These are phyloP conservation scores for Ypsolopha scabrella DNA, from an alignment of 2,888 invertebrate genomes.

Conservation along the genomic window DNA sequence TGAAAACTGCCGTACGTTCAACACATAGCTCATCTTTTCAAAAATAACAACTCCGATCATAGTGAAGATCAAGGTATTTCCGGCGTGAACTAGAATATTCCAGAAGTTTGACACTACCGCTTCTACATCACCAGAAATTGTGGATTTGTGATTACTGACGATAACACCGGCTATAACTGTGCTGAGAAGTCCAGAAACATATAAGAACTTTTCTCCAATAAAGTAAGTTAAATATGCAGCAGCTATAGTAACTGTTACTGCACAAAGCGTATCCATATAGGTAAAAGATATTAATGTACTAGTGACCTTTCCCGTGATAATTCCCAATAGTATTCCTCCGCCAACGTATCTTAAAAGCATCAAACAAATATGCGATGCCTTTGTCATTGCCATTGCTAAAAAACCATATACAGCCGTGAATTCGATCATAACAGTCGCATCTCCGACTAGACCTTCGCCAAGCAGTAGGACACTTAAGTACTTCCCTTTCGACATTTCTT, in stretches of 20 bases:
- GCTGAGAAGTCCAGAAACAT: constrained; percentile 48
- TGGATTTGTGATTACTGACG: constrained; percentile 44
- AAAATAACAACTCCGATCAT: constrained; percentile 73
- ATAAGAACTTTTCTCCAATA: constrained; percentile 52
- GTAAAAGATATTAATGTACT: constrained; percentile 38
- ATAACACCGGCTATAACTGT: constrained; percentile 47
- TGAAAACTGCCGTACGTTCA: constrained; percentile 43
- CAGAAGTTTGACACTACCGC: constrained; percentile 41
- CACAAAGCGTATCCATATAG: constrained; percentile 47
- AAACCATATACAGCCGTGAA: constrained; percentile 49
- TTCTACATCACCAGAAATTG: constrained; percentile 50
- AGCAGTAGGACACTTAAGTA: constrained; percentile 45
- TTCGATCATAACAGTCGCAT: constrained; percentile 51
- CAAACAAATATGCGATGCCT: constrained; percentile 37
- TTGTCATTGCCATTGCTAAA: constrained; percentile 33
- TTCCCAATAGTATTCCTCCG: constrained; percentile 43
- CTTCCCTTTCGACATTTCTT: constrained; percentile 47
- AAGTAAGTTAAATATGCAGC: constrained; percentile 52
- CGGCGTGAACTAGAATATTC: constrained; percentile 38
- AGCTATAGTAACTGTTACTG: constrained; percentile 42
- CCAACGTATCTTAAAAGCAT: constrained; percentile 43
- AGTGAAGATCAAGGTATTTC: constrained; percentile 71
- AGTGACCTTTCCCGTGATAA: constrained; percentile 47
- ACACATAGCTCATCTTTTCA: constrained; percentile 54
- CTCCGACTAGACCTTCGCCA: constrained; percentile 53